phyloP scores from a whole-genome alignment of 2,888 invertebrate species.

The Bimastos eiseni region DNA sequence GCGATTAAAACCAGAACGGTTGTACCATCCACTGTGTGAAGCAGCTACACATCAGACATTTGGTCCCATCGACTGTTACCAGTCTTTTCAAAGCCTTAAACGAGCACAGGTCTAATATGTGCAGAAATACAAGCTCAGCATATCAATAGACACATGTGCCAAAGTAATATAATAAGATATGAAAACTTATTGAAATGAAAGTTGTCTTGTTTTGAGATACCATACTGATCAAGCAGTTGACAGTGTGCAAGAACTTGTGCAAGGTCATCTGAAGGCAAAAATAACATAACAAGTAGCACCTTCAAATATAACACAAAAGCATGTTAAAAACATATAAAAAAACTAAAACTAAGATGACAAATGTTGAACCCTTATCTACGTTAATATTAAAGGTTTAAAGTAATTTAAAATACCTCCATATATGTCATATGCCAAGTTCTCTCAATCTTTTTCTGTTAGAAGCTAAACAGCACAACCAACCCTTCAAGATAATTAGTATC shows the following conservation, averaged over 20 bases:
- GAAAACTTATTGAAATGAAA: too few relatives aligned
- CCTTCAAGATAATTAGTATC: neutral
- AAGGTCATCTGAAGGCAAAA: neutral
- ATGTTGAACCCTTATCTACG: neutral
- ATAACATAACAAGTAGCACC: neutral
- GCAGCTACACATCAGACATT: neutral
- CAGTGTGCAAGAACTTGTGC: too few relatives aligned
- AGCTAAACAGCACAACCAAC: neutral
- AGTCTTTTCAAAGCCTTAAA: neutral
- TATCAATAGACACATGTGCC: neutral
- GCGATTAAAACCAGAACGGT: neutral
- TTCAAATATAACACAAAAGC: neutral
- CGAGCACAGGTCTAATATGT: neutral
- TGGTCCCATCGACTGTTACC: neutral
- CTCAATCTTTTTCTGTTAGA: neutral
- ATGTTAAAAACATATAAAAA: neutral
- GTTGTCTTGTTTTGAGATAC: too few relatives aligned
- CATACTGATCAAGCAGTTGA: too few relatives aligned
- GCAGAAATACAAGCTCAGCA: neutral
- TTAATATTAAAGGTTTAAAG: neutral
- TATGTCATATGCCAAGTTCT: neutral
- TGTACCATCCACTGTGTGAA: neutral
- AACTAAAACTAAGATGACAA: neutral
- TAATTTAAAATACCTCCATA: neutral
- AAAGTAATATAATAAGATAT: too few relatives aligned